Evolutionary conservation across 2,888 invertebrate species (phyloP).

Genomic region (Polylopha cassiicola): DNA sequence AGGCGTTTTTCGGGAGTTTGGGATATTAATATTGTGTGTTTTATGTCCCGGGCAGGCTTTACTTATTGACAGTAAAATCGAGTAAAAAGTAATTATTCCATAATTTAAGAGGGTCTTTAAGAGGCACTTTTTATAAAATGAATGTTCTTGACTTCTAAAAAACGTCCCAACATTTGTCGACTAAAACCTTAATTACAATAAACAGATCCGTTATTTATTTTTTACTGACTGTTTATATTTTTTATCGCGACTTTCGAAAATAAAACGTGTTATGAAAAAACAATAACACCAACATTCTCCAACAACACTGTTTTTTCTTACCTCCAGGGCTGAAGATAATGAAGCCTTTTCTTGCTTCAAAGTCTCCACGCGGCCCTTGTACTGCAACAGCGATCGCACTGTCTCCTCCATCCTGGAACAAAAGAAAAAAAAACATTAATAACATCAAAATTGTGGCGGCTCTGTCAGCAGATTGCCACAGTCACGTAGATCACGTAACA

Average conservation of each 20-base stretch:
- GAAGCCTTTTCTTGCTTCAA: slow-evolving; percentile 85
- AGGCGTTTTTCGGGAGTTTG: slow-evolving; percentile 20
- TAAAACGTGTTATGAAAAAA: neutral
- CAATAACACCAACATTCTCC: neutral
- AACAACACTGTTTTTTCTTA: slow-evolving; percentile 50
- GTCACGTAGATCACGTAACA: too few species aligned
- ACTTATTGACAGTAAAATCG: too few species aligned
- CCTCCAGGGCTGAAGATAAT: slow-evolving; percentile 84
- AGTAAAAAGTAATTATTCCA: too few species aligned
- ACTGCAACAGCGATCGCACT: slow-evolving; percentile 83
- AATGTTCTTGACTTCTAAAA: too few species aligned
- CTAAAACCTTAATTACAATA: too few species aligned
- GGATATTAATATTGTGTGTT: too few species aligned
- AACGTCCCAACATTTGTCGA: too few species aligned
- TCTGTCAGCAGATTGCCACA: too few species aligned
- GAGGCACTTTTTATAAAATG: slow-evolving; percentile 6
- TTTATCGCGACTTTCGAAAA: neutral
- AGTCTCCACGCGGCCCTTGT: slow-evolving; percentile 85
- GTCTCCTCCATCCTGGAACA: slow-evolving; percentile 87
- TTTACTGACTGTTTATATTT: too few species aligned
- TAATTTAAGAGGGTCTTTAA: slow-evolving; percentile 5
- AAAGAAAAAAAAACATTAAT: slow-evolving; percentile 22
- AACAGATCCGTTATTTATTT: too few species aligned
- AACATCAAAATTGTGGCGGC: slow-evolving; percentile 5
- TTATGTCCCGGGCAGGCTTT: too few species aligned